These are phyloP conservation scores for Morpho helenor DNA, from an alignment of 2,888 invertebrate species.

Conservation along the genomic window DNA sequence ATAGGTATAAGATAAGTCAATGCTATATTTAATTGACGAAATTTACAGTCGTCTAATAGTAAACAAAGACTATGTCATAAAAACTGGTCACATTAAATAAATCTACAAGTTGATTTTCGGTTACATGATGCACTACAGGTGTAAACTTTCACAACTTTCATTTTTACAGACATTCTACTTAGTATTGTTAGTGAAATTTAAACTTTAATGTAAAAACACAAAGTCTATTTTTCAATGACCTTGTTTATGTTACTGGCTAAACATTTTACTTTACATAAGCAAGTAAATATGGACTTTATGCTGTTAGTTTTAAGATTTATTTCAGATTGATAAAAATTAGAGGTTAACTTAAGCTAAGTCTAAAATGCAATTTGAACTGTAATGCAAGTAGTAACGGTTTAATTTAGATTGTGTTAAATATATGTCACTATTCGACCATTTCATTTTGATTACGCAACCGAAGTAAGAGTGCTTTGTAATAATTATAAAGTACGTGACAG, in stretches of 20 bases:
- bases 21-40: no score
- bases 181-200: background rate
- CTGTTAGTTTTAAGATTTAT: no score
- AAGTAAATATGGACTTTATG: no score
- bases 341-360: no score
- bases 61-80: background rate
- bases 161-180: conserved; percentile 39
- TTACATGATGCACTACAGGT: conserved; percentile 11
- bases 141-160: conserved; percentile 56
- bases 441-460: conserved; percentile 22
- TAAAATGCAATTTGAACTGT: conserved; percentile 4
- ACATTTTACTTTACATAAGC: background rate
- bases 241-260: background rate
- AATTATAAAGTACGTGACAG: conserved; percentile 16
- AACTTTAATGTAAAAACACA: background rate
- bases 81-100: conserved; percentile 1
- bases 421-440: conserved; percentile 20
- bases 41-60: background rate
- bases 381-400: background rate
- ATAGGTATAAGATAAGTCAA: no score
- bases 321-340: no score
- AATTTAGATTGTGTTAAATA: conserved; percentile 7
- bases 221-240: no score
- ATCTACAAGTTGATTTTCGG: conserved; percentile 6
- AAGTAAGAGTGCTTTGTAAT: conserved; percentile 15